Percentiles rank a stretch among this genome's conserved stretches.
Conservation (phyloP, 1,140 invertebrate genomes). For the Mactra quadrangularis region DNA sequence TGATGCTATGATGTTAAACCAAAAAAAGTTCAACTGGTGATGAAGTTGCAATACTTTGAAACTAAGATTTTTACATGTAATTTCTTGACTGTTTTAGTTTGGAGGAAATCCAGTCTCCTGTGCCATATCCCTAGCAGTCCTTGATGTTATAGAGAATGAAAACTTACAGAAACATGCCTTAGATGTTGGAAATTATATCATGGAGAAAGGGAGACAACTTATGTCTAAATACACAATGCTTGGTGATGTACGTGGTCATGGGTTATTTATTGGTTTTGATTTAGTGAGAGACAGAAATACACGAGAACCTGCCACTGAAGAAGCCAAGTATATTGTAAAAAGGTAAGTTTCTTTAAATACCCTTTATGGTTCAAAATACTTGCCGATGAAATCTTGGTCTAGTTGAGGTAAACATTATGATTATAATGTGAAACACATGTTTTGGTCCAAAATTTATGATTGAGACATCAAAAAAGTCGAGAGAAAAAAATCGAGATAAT, state of each 20-base stretch:
- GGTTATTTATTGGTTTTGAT: conserved; percentile 97
- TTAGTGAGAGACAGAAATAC: conserved; percentile 91
- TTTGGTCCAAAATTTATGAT: no score
- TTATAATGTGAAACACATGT: no score
- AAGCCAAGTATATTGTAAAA: conserved; percentile 91
- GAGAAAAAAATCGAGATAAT: no score
- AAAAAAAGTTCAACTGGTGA: no score
- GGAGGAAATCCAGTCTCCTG: conserved; percentile 99
- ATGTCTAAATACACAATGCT: conserved; percentile 90
- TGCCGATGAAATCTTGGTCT: no score
- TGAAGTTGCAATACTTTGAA: no score
- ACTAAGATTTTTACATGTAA: no score
- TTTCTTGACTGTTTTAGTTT: conserved; percentile 89
- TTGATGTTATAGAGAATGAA: conserved; percentile 96
- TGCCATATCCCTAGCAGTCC: conserved; percentile 96
- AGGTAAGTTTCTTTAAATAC: conserved; percentile 83
- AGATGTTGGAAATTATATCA: conserved; percentile 91
- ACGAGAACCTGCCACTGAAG: conserved; percentile 91
- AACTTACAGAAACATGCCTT: conserved; percentile 91
- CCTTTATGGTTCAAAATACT: no score
- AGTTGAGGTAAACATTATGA: no score
- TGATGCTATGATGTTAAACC: no score
- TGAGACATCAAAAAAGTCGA: no score
- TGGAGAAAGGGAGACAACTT: conserved; percentile 88
- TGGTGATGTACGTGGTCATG: conserved; percentile 91